Conservation (phyloP, 2,888 invertebrate genomes). For the Drosophila pegasa region DNA sequence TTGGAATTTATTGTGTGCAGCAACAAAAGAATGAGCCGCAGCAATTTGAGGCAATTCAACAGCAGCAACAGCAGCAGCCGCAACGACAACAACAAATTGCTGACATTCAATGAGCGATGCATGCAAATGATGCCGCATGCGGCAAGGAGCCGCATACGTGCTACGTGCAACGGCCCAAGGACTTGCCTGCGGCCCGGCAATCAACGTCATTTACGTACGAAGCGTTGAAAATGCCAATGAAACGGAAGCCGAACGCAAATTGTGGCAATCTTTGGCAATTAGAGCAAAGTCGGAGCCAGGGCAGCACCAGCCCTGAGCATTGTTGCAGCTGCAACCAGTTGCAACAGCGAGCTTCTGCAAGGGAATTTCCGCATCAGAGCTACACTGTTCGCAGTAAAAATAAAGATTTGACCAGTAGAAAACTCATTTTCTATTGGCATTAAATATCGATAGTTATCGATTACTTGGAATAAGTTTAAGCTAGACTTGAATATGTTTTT, state of each 20-base stretch:
- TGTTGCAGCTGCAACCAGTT: slow-evolving; percentile 7
- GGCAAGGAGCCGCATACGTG: slow-evolving; percentile 6
- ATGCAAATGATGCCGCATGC: slow-evolving; percentile 64
- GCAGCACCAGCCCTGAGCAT: slow-evolving; percentile 14
- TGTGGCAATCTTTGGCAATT: slow-evolving; percentile 53
- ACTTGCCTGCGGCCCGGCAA: slow-evolving; percentile 60
- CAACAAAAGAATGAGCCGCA: slow-evolving; percentile 49
- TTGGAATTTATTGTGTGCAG: slow-evolving; percentile 74
- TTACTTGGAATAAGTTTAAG: too few species aligned
- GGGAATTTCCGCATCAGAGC: background rate
- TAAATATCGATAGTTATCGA: background rate
- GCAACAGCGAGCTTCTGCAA: background rate
- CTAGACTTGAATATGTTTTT: too few species aligned
- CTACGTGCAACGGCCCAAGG: slow-evolving; percentile 11
- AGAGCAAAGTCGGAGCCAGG: slow-evolving; percentile 32
- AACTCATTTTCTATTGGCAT: background rate
- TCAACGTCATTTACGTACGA: slow-evolving; percentile 69
- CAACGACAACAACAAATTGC: slow-evolving; percentile 61
- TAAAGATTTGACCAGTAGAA: background rate
- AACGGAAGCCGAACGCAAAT: slow-evolving; percentile 71
- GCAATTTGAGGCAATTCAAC: slow-evolving; percentile 58
- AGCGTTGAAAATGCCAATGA: slow-evolving; percentile 78
- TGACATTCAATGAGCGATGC: slow-evolving; percentile 53
- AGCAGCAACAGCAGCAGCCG: slow-evolving; percentile 7
- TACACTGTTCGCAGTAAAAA: too few species aligned